Evolutionary conservation across 2,888 invertebrate genomes (phyloP).

Genomic region (Pollenia griseotomentosa): DNA sequence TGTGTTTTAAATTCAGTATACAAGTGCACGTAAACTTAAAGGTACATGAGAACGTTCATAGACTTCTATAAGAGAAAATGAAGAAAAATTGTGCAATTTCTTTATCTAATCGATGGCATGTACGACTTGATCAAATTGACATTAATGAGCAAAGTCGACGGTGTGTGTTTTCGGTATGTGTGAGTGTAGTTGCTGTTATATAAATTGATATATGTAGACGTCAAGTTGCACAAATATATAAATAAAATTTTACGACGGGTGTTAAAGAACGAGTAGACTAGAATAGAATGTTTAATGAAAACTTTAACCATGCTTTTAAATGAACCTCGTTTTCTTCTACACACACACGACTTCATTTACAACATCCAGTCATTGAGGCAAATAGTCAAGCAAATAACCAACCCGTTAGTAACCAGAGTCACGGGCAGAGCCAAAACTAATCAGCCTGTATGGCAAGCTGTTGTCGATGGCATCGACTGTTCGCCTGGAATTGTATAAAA

Average conservation of each 20-base stretch:
- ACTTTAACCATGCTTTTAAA: not conserved
- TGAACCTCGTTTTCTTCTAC: not conserved
- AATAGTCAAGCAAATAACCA: conserved; percentile 54
- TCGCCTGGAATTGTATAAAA: conserved; percentile 36
- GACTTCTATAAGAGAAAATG: conserved; percentile 63
- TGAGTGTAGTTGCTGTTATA: conserved; percentile 1
- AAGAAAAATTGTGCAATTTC: conserved; percentile 74
- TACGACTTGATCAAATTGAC: conserved; percentile 75
- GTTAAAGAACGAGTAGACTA: not conserved
- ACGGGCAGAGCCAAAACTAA: conserved; percentile 64
- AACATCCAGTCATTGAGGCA: conserved; percentile 41
- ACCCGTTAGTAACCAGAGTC: conserved; percentile 44
- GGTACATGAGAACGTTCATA: conserved; percentile 32
- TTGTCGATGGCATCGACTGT: conserved; percentile 19
- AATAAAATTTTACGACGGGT: not conserved
- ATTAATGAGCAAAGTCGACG: conserved; percentile 74
- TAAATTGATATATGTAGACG: not conserved
- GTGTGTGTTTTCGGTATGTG: not conserved
- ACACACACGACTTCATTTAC: not conserved
- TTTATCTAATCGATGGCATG: conserved; percentile 74
- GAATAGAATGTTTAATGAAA: too few relatives aligned
- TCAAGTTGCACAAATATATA: not conserved
- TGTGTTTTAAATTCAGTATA: conserved; percentile 24
- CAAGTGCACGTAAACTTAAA: conserved; percentile 28
- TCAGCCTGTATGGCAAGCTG: conserved; percentile 56